Evolutionary conservation across 2,797 vertebrate species (phyloP).

Genomic region (Crypturellus tataupa): DNA sequence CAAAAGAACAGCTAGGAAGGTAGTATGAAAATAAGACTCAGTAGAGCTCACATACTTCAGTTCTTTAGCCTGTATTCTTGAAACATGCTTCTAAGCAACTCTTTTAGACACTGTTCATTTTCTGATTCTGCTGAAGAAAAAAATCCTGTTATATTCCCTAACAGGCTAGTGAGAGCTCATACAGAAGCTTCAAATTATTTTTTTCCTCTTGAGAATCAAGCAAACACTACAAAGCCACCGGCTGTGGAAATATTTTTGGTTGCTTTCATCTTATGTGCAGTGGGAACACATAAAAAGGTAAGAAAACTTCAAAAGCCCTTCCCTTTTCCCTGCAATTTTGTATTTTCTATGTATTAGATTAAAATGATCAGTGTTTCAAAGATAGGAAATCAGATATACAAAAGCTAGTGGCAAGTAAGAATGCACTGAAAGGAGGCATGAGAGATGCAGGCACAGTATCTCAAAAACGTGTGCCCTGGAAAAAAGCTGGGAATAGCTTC

Average conservation of each 20-base stretch:
- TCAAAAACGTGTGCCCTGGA: background rate
- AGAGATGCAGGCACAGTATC: background rate
- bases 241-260: slow-evolving; percentile 7
- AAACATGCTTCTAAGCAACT: background rate
- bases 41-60: background rate
- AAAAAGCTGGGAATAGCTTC: background rate
- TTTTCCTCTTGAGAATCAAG: background rate
- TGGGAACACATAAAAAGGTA: slow-evolving; percentile 31
- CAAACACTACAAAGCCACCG: slow-evolving; percentile 8
- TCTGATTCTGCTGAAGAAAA: background rate
- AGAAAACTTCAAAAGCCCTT: slow-evolving; percentile 27
- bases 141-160: background rate
- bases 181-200: background rate
- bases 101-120: background rate
- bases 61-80: background rate
- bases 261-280: slow-evolving; percentile 35
- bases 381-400: background rate
- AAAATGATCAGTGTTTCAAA: background rate
- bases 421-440: background rate
- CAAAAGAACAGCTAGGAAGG: background rate
- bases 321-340: background rate
- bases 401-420: background rate
- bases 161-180: background rate
- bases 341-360: background rate
- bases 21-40: background rate